Conservation (phyloP, 64 coral and sea anemone genomes). For the Montipora cactus region DNA sequence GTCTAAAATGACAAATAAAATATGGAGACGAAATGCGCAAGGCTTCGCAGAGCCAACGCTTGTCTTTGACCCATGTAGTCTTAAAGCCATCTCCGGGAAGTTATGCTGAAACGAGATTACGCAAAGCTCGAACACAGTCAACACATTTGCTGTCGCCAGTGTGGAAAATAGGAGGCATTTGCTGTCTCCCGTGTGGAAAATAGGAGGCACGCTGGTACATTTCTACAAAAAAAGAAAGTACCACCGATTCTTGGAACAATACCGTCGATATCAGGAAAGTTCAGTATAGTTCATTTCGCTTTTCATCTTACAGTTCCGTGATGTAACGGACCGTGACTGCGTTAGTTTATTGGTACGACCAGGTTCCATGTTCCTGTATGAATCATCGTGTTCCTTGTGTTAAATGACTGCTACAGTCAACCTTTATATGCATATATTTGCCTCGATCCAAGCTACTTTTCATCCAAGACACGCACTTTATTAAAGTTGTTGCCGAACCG, state of each 20-base stretch:
- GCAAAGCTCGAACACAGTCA: background rate
- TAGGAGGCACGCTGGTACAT: background rate
- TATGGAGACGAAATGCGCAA: too few relatives aligned
- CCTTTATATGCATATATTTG: background rate
- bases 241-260: background rate
- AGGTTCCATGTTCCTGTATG: constrained; percentile 53
- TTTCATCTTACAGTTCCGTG: background rate
- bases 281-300: background rate
- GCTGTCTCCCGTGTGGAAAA: background rate
- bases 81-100: constrained; percentile 13
- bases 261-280: background rate
- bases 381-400: constrained; percentile 21
- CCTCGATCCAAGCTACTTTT: too few relatives aligned
- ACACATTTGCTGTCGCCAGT: background rate
- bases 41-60: too few relatives aligned
- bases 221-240: background rate
- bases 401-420: background rate
- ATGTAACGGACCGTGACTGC: background rate
- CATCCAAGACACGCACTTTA: too few relatives aligned
- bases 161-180: background rate
- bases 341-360: background rate
- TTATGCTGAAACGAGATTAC: constrained; percentile 19
- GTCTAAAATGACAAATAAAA: too few relatives aligned
- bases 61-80: too few relatives aligned
- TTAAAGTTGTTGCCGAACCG: too few relatives aligned